phyloP scores from a whole-genome alignment of 2,888 invertebrate species.

The Lasioglossum morio region DNA sequence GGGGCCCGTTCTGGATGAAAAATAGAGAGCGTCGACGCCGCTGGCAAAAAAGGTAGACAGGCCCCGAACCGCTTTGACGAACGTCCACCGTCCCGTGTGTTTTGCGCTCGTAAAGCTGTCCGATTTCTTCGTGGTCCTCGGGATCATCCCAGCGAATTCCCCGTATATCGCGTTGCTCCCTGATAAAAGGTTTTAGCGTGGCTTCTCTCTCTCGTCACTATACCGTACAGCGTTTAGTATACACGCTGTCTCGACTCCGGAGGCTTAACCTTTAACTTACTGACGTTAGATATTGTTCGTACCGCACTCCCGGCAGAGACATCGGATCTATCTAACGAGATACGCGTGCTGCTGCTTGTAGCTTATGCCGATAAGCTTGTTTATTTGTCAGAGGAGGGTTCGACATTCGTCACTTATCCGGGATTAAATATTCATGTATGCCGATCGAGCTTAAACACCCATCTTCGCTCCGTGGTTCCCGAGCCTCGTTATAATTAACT shows the following conservation, averaged over 20 bases:
- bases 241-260: not conserved
- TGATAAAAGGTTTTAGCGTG: constrained; percentile 48
- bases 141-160: constrained; percentile 42
- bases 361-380: constrained; percentile 57
- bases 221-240: no score
- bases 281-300: constrained; percentile 43
- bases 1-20: constrained; percentile 2
- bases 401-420: constrained; percentile 23
- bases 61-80: constrained; percentile 59
- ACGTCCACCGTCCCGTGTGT: constrained; percentile 46
- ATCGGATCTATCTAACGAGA: constrained; percentile 60
- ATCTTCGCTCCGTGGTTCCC: no score
- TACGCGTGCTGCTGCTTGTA: constrained; percentile 60
- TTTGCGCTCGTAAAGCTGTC: constrained; percentile 67
- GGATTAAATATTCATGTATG: constrained; percentile 37
- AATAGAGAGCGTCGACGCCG: constrained; percentile 32
- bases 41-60: constrained; percentile 49
- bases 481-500: constrained; percentile 5
- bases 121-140: constrained; percentile 51
- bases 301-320: constrained; percentile 12
- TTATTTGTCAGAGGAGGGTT: constrained; percentile 53
- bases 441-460: not conserved
- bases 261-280: constrained; percentile 49
- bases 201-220: not conserved
- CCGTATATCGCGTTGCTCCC: constrained; percentile 44